Percentiles rank a stretch among this genome's conserved stretches.
phyloP scores from a whole-genome alignment of 23 tunicate genomes.

The Styela plicata region DNA sequence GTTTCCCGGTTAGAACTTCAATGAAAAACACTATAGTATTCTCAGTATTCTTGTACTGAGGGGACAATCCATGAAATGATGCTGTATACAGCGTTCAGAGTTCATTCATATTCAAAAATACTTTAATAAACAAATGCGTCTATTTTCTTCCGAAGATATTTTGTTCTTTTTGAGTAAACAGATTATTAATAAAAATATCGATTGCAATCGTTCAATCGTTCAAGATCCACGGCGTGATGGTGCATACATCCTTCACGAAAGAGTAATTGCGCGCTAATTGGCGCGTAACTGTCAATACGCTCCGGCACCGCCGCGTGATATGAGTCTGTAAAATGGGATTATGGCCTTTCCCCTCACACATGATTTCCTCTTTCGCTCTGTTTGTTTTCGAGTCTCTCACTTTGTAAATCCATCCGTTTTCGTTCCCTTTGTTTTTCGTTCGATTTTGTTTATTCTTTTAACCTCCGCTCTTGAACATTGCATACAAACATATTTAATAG shows the following conservation, averaged over 20 bases:
- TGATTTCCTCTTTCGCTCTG: neutral
- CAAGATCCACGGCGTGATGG: neutral
- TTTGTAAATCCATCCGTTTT: slow-evolving; percentile 4
- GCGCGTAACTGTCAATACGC: neutral
- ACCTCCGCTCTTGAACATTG: neutral
- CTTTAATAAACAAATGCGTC: no score
- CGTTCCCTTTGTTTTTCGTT: neutral
- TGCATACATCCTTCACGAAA: neutral
- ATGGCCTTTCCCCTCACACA: neutral
- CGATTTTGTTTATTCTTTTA: slow-evolving; percentile 4
- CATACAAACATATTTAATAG: no score
- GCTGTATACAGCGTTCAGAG: no score
- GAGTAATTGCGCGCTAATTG: neutral
- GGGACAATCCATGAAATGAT: no score
- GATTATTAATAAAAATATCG: no score
- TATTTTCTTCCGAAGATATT: no score
- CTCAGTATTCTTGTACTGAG: no score
- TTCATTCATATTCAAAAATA: no score
- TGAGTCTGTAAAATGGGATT: neutral
- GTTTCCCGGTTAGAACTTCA: no score
- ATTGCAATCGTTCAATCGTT: no score
- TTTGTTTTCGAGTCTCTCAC: neutral
- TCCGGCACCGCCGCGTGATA: neutral
- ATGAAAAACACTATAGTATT: no score
- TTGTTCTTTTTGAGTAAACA: no score